Evolutionary conservation across 1,140 invertebrate genomes (phyloP).

Genomic region (Caenorhabditis latens): DNA sequence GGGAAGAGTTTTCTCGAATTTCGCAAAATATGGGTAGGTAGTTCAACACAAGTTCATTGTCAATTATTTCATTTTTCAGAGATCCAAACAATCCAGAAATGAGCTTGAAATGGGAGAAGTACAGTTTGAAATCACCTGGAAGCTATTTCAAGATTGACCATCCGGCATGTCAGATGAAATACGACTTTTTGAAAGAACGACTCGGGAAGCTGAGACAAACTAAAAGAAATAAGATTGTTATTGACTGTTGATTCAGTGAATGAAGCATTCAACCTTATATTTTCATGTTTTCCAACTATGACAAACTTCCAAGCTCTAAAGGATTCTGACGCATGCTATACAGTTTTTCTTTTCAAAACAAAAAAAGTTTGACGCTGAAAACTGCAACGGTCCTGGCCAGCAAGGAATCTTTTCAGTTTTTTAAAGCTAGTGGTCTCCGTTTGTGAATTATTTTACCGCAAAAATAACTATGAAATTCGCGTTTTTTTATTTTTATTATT

Average conservation of each 20-base stretch:
- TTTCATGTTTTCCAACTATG: not conserved
- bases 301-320: no score
- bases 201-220: not conserved
- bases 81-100: constrained; percentile 42
- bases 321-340: no score
- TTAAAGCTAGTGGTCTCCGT: no score
- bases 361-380: no score
- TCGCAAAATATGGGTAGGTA: constrained; percentile 71
- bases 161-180: not conserved
- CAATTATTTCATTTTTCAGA: constrained; percentile 13
- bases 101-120: not conserved
- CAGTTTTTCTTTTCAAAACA: no score
- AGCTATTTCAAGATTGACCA: constrained; percentile 17
- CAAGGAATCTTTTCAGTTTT: no score
- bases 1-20: constrained; percentile 63
- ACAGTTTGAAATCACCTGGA: not conserved
- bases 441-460: no score
- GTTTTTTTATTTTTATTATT: no score
- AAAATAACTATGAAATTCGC: no score
- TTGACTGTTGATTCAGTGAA: not conserved
- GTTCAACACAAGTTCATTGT: not conserved
- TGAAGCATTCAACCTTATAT: not conserved
- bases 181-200: constrained; percentile 51
- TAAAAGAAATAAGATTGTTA: not conserved
- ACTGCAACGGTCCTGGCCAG: no score